Evolutionary conservation across 1,140 invertebrate species (phyloP).

Genomic region (Drosophila kanapiae): DNA sequence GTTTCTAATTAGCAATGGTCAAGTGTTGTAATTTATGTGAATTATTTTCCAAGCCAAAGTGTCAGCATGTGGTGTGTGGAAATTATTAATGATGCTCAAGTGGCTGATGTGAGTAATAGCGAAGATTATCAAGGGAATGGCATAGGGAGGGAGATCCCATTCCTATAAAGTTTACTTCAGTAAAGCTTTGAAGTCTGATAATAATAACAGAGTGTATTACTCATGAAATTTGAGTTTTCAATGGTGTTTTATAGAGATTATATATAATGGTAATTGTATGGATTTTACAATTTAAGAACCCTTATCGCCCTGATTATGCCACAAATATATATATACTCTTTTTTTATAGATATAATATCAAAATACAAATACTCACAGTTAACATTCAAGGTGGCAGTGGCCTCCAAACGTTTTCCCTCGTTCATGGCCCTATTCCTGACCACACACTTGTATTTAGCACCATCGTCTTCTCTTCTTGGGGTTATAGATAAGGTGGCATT

Average conservation of each 20-base stretch:
- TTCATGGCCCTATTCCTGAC: conserved; percentile 95
- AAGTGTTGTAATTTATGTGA: conserved; percentile 51
- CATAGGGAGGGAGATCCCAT: background rate
- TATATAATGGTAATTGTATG: background rate
- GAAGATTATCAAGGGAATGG: conserved; percentile 17
- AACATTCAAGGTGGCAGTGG: conserved; percentile 92
- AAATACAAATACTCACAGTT: conserved; percentile 92
- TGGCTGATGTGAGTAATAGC: conserved; percentile 31
- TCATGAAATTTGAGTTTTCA: background rate
- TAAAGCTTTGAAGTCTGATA: background rate
- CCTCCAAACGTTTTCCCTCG: conserved; percentile 91
- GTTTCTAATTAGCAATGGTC: conserved; percentile 58
- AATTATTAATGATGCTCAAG: conserved; percentile 52
- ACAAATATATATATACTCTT: background rate
- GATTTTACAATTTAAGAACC: background rate
- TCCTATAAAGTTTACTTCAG: background rate
- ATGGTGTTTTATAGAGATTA: background rate
- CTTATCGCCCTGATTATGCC: conserved; percentile 5
- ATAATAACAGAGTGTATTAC: background rate
- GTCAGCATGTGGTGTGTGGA: conserved; percentile 4
- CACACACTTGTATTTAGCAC: conserved; percentile 92
- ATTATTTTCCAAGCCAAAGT: conserved; percentile 25
- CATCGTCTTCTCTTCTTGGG: conserved; percentile 93
- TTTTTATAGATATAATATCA: background rate
- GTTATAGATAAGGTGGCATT: conserved; percentile 90